A percentile compares a stretch with the other conserved stretches of the same genome.
These are phyloP conservation scores for Mesochorus sp. DNA, from an alignment of 2,888 invertebrate genomes.

Conservation along the genomic window DNA sequence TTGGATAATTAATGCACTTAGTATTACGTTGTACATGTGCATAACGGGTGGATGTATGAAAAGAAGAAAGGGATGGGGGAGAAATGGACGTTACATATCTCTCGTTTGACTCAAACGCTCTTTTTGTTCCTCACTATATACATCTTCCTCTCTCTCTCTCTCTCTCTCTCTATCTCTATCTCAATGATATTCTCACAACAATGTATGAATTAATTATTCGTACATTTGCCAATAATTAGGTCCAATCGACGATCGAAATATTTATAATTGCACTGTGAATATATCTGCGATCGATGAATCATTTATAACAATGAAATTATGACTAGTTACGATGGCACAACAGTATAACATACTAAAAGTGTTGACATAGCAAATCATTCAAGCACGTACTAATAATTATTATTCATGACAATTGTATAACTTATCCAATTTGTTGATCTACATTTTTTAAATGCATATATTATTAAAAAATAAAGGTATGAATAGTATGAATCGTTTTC, in stretches of 20 bases:
- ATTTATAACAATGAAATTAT: conserved; percentile 21
- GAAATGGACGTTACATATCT: conserved; percentile 6
- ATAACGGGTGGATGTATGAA: background rate
- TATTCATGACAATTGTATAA: too few relatives aligned
- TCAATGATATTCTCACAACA: conserved; percentile 26
- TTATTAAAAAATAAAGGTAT: too few relatives aligned
- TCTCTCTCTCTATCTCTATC: too few relatives aligned
- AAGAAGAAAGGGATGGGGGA: background rate
- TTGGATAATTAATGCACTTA: conserved; percentile 38
- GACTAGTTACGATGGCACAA: too few relatives aligned
- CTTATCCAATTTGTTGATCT: too few relatives aligned
- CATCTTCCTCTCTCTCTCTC: too few relatives aligned
- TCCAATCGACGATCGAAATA: conserved; percentile 1
- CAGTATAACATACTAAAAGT: too few relatives aligned
- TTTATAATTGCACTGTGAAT: conserved; percentile 9
- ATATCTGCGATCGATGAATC: conserved; percentile 16
- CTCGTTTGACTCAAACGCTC: conserved; percentile 14
- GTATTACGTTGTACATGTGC: conserved; percentile 14
- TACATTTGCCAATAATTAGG: conserved; percentile 33
- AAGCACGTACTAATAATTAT: too few relatives aligned
- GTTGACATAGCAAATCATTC: too few relatives aligned
- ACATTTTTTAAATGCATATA: too few relatives aligned
- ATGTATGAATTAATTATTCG: conserved; percentile 48
- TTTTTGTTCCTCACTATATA: too few relatives aligned
- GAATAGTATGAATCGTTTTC: background rate